Evolutionary conservation across 2,113 vertebrate genomes (phyloP).

Genomic region (Phylloscopus whistleri): DNA sequence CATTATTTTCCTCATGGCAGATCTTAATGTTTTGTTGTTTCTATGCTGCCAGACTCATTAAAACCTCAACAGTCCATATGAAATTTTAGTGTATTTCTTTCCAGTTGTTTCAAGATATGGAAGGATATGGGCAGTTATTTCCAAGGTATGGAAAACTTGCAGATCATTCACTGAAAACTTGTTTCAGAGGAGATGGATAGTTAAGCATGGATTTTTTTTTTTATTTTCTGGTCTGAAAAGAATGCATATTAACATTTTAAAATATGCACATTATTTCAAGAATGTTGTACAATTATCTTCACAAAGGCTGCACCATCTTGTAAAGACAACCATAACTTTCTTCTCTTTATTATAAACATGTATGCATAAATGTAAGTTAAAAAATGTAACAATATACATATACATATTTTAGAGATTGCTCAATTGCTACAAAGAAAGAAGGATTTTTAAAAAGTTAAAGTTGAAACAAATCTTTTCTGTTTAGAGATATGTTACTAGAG

Average conservation of each 20-base stretch:
- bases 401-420: not conserved
- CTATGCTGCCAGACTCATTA: not conserved
- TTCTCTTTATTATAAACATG: not conserved
- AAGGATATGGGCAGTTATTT: no score
- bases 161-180: not conserved
- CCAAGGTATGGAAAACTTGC: not conserved
- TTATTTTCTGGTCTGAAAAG: not conserved
- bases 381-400: not conserved
- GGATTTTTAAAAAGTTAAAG: slow-evolving; percentile 24
- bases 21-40: not conserved
- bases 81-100: not conserved
- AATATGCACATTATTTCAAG: not conserved
- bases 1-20: not conserved
- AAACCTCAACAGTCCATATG: not conserved
- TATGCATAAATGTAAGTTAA: not conserved
- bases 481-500: slow-evolving; percentile 27
- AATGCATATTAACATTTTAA: not conserved
- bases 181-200: not conserved
- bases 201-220: not conserved
- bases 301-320: not conserved
- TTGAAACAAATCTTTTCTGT: not conserved
- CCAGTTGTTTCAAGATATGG: not conserved
- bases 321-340: not conserved
- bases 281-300: not conserved
- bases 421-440: not conserved